These are phyloP conservation scores for Drosophila arizonae DNA, from an alignment of 1,140 invertebrate genomes.

Conservation along the genomic window DNA sequence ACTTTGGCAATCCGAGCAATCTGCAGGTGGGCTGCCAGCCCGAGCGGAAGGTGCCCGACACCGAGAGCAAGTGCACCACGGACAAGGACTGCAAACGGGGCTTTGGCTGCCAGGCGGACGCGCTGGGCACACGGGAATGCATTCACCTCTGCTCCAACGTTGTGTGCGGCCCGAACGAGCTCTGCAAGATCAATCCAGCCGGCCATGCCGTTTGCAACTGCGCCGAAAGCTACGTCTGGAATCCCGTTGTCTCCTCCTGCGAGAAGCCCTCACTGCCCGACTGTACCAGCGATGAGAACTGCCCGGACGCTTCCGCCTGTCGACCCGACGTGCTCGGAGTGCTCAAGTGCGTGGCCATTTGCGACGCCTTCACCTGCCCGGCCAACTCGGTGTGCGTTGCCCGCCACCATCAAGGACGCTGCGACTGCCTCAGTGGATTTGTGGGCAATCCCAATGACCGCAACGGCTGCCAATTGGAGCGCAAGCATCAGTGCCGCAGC, in stretches of 20 bases:
- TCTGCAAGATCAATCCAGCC: constrained; percentile 87
- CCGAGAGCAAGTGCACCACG: constrained; percentile 86
- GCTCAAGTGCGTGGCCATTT: constrained; percentile 90
- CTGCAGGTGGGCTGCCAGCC: constrained; percentile 89
- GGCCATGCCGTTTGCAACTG: constrained; percentile 90
- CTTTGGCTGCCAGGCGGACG: constrained; percentile 85
- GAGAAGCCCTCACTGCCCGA: constrained; percentile 93
- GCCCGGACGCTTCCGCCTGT: constrained; percentile 87
- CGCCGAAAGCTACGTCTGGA: constrained; percentile 90
- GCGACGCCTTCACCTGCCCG: constrained; percentile 91
- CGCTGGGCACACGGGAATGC: constrained; percentile 87
- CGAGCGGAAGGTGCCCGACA: constrained; percentile 83
- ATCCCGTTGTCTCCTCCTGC: constrained; percentile 90
- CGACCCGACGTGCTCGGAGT: constrained; percentile 92
- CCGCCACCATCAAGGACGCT: constrained; percentile 88
- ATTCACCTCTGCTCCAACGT: constrained; percentile 90
- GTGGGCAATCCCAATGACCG: constrained; percentile 94
- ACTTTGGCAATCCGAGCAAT: constrained; percentile 90
- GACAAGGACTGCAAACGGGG: constrained; percentile 88
- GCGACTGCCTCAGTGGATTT: constrained; percentile 91
- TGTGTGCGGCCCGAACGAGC: constrained; percentile 91
- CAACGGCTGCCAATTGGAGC: constrained; percentile 89
- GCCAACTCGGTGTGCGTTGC: constrained; percentile 91
- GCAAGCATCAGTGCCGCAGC: constrained; percentile 89
- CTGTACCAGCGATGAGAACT: constrained; percentile 89